A percentile compares a stretch with the other conserved stretches of the same genome.
Evolutionary conservation across 1,140 invertebrate species (phyloP).

Genomic region (Apis mellifera): DNA sequence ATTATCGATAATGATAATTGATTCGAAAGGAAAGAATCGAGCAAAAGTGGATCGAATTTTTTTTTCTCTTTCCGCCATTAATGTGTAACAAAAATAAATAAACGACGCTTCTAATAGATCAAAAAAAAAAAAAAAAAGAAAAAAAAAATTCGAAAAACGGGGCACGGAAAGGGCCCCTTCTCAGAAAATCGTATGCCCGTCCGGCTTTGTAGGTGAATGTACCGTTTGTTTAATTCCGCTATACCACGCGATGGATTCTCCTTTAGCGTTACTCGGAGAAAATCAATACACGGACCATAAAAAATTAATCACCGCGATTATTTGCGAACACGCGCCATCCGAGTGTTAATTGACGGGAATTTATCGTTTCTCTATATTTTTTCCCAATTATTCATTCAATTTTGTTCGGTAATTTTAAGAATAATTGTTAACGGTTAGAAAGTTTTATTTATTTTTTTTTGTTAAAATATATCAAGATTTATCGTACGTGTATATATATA

Average conservation of each 20-base stretch:
- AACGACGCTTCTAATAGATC: background rate
- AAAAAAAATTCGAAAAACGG: background rate
- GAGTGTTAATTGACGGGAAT: constrained; percentile 1
- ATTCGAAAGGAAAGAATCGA: background rate
- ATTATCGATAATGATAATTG: too few relatives aligned
- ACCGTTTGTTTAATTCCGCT: constrained; percentile 39
- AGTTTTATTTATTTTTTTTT: too few relatives aligned
- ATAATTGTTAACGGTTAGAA: background rate
- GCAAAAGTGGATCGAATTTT: constrained; percentile 6
- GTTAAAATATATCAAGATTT: too few relatives aligned
- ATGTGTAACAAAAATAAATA: background rate
- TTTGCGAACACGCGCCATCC: background rate
- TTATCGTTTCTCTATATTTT: background rate
- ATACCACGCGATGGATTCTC: constrained; percentile 3
- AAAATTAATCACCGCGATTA: background rate
- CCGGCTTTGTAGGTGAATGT: constrained; percentile 41
- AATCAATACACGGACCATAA: constrained; percentile 19
- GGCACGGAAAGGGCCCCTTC: background rate
- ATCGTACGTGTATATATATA: too few relatives aligned
- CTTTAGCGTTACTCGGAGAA: background rate
- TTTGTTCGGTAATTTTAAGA: background rate
- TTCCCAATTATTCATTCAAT: too few relatives aligned
- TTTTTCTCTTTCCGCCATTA: background rate
- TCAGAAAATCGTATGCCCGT: constrained; percentile 30
- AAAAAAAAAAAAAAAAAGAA: too few relatives aligned